A percentile compares a stretch with the other conserved stretches of the same genome.
Conservation (phyloP, 2,113 vertebrate species). For the Gadus chalcogrammus region DNA sequence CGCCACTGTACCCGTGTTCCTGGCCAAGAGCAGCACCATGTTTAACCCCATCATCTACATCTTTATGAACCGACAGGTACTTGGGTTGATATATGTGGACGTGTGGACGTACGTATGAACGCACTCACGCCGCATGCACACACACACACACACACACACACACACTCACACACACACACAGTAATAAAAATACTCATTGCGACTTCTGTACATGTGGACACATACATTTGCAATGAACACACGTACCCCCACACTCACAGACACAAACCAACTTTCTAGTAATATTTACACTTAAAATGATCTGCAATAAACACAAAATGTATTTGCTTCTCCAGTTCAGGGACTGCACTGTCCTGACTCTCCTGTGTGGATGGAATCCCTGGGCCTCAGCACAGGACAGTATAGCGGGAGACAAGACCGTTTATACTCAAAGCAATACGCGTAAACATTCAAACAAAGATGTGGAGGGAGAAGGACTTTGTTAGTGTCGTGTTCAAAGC, state of each 20-base stretch:
- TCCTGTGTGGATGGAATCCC: conserved; percentile 57
- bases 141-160: conserved; percentile 2
- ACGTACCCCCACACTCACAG: not conserved
- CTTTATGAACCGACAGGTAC: conserved; percentile 74
- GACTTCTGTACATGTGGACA: too few relatives aligned
- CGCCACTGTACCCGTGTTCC: conserved; percentile 57
- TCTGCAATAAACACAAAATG: not conserved
- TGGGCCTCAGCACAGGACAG: conserved; percentile 36
- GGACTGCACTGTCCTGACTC: conserved; percentile 39
- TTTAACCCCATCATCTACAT: conserved; percentile 70
- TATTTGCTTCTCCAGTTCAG: conserved; percentile 51
- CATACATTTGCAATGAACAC: too few relatives aligned
- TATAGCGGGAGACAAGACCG: conserved; percentile 39
- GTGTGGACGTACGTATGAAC: not conserved
- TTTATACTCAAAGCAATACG: conserved; percentile 36
- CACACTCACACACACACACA: conserved; percentile 2
- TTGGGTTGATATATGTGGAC: conserved; percentile 42
- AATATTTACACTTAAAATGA: not conserved
- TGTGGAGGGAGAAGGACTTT: conserved; percentile 34
- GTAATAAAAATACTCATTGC: too few relatives aligned
- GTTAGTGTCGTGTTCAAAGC: not conserved
- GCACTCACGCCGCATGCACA: too few relatives aligned
- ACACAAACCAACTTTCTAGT: not conserved
- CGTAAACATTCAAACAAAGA: conserved; percentile 40
- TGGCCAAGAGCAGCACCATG: conserved; percentile 68